Percentiles rank a stretch among this genome's conserved stretches.
phyloP scores from a whole-genome alignment of 1,140 invertebrate species.

The Harpegnathos saltator region DNA sequence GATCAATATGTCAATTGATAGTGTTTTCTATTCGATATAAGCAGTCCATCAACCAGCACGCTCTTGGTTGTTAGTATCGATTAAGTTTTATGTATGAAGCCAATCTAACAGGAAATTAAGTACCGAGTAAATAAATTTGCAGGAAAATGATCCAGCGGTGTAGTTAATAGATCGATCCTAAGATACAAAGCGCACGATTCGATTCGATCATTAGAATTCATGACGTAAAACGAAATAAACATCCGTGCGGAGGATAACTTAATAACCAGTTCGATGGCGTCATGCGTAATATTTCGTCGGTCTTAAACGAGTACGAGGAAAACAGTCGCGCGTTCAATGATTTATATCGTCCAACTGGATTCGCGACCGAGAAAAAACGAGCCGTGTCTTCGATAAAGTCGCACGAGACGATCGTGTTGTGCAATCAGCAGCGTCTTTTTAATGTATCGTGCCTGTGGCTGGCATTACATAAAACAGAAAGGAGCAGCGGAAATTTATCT shows the following conservation, averaged over 20 bases:
- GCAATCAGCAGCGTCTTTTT: not conserved
- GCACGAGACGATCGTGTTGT: not conserved
- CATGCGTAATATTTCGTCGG: conserved; percentile 18
- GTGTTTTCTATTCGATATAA: not conserved
- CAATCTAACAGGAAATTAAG: conserved; percentile 9
- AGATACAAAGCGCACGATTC: not conserved
- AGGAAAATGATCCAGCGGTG: conserved; percentile 32
- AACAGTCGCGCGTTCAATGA: conserved; percentile 10
- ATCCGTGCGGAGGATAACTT: conserved; percentile 1
- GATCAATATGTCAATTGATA: conserved; percentile 28
- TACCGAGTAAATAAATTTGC: not conserved
- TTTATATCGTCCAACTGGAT: not conserved
- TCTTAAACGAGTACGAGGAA: conserved; percentile 12
- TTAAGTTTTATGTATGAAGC: conserved; percentile 2
- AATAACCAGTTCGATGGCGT: not conserved
- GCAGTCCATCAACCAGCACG: not conserved
- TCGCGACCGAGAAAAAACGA: conserved; percentile 13
- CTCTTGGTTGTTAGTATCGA: not conserved
- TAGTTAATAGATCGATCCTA: not conserved
- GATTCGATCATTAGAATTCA: not conserved
- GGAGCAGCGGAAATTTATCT: not conserved
- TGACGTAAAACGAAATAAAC: conserved; percentile 3
- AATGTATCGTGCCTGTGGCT: not conserved
- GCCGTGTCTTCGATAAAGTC: not conserved
- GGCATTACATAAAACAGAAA: conserved; percentile 2